These are phyloP conservation scores for Ichneumoninae sp. DNA, from an alignment of 2,888 invertebrate genomes.

Conservation along the genomic window DNA sequence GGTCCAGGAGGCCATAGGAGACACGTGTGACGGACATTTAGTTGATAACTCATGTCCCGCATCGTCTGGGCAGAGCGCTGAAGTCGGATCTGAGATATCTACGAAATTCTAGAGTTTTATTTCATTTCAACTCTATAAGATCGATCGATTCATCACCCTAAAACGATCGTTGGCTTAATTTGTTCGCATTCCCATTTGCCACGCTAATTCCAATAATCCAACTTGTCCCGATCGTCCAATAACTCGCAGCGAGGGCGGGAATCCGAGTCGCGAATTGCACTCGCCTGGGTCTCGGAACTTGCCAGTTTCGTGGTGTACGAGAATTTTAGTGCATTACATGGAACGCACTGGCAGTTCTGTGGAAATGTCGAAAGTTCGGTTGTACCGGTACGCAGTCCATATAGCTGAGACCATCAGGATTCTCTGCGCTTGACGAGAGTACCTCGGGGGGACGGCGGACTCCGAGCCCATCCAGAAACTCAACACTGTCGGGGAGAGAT, in stretches of 20 bases:
- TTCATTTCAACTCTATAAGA: too few relatives aligned
- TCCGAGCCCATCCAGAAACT: constrained; percentile 17
- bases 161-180: too few relatives aligned
- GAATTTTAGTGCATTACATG: neutral
- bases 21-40: constrained; percentile 23
- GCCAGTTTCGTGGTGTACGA: neutral
- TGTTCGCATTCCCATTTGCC: too few relatives aligned
- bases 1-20: constrained; percentile 6
- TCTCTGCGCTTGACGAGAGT: constrained; percentile 31
- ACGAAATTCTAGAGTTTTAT: too few relatives aligned
- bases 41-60: constrained; percentile 22
- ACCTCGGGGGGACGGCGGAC: constrained; percentile 21
- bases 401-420: constrained; percentile 12
- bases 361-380: constrained; percentile 23
- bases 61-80: neutral
- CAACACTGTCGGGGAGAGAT: neutral
- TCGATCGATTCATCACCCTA: too few relatives aligned
- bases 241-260: too few relatives aligned
- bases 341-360: neutral
- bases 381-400: constrained; percentile 9
- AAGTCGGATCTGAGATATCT: neutral
- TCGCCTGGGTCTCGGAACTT: neutral
- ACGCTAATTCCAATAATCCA: too few relatives aligned
- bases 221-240: too few relatives aligned
- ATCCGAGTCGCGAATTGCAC: too few relatives aligned